phyloP scores from a whole-genome alignment of 1,140 invertebrate genomes.

The Drosophila arawakana region DNA sequence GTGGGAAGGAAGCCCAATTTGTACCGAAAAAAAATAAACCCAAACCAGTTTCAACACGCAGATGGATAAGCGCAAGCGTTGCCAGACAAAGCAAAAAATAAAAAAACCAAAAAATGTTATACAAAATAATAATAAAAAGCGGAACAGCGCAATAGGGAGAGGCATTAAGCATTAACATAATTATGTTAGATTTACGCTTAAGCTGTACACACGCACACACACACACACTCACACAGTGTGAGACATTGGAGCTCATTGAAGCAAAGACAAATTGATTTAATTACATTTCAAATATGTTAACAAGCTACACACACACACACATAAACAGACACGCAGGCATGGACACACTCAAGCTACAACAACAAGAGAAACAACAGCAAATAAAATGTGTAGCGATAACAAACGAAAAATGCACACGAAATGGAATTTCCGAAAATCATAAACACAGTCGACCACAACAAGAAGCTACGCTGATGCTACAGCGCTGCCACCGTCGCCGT shows the following conservation, averaged over 20 bases:
- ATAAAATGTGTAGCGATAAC: constrained; percentile 37
- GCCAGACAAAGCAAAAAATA: constrained; percentile 33
- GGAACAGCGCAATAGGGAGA: background rate
- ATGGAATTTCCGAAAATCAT: constrained; percentile 80
- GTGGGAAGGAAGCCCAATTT: constrained; percentile 5
- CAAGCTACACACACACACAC: constrained; percentile 28
- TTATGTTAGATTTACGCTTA: constrained; percentile 32
- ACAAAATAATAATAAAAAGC: background rate
- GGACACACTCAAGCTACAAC: constrained; percentile 1
- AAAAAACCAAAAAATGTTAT: background rate
- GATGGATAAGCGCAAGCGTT: constrained; percentile 35
- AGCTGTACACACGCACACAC: constrained; percentile 10
- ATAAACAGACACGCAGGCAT: too few species aligned
- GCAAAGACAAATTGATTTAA: constrained; percentile 60
- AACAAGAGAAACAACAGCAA: constrained; percentile 26
- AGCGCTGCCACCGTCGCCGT: constrained; percentile 15
- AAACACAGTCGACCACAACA: constrained; percentile 52
- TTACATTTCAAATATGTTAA: constrained; percentile 59
- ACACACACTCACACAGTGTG: constrained; percentile 10
- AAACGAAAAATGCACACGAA: constrained; percentile 57
- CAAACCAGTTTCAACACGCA: constrained; percentile 43
- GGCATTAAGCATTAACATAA: constrained; percentile 29
- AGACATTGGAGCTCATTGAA: constrained; percentile 35
- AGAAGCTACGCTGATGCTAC: constrained; percentile 29
- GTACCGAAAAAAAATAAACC: background rate